These are phyloP conservation scores for Synergus umbraculus DNA, from an alignment of 2,888 invertebrate species.

Conservation along the genomic window DNA sequence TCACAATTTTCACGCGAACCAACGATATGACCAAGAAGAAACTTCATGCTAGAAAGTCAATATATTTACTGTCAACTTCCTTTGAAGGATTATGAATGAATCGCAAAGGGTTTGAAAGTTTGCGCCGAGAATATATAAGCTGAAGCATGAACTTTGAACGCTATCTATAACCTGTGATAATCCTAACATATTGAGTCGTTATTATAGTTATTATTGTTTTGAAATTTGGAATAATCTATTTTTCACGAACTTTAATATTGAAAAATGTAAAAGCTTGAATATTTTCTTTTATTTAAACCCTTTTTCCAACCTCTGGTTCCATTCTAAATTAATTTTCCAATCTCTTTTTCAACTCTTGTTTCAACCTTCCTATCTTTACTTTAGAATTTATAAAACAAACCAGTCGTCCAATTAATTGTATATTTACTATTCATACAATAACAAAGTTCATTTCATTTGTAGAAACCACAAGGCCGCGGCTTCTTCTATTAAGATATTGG, in stretches of 20 bases:
- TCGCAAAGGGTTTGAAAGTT: conserved; percentile 8
- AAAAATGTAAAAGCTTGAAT: too few species aligned
- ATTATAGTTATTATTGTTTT: neutral
- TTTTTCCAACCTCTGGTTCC: too few species aligned
- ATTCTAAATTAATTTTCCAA: too few species aligned
- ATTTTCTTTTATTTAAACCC: too few species aligned
- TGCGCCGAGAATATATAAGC: neutral
- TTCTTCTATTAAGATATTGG: conserved; percentile 20
- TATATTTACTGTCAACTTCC: neutral
- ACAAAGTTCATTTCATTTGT: neutral
- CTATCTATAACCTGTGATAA: neutral
- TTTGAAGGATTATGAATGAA: neutral
- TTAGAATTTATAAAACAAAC: too few species aligned
- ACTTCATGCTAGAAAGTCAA: neutral
- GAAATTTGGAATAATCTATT: neutral
- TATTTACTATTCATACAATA: too few species aligned
- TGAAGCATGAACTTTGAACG: neutral
- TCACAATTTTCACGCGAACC: neutral
- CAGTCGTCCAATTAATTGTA: too few species aligned
- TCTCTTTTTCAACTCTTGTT: too few species aligned
- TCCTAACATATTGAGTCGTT: neutral
- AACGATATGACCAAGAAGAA: neutral
- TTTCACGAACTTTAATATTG: too few species aligned
- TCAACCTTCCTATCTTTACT: too few species aligned
- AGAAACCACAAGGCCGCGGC: neutral